These are phyloP conservation scores for Podarcis siculus DNA, from an alignment of 2,797 vertebrate species.

Conservation along the genomic window DNA sequence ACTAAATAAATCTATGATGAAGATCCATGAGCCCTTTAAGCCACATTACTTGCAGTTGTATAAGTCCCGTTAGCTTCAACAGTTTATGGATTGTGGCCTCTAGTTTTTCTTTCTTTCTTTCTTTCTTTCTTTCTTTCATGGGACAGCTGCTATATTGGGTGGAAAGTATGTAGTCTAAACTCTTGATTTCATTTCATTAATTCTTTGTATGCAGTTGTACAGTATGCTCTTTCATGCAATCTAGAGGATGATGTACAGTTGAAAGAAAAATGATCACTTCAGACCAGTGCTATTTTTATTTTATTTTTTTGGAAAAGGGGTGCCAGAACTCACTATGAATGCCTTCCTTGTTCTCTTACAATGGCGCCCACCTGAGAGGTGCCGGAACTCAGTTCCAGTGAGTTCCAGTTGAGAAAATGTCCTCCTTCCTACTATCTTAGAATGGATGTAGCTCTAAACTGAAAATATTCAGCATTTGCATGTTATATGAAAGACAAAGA, in stretches of 20 bases:
- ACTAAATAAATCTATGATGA: not conserved
- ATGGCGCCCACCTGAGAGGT: too few species aligned
- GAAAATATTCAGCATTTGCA: not conserved
- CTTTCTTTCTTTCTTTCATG: not conserved
- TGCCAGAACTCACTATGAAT: too few species aligned
- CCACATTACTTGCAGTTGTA: not conserved
- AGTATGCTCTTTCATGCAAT: not conserved
- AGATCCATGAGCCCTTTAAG: not conserved
- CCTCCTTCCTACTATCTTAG: too few species aligned
- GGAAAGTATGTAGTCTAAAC: not conserved
- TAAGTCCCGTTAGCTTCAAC: not conserved
- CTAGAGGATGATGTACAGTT: not conserved
- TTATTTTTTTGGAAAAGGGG: too few species aligned
- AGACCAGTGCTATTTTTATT: not conserved
- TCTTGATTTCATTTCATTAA: not conserved
- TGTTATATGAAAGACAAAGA: not conserved
- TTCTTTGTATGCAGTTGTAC: not conserved
- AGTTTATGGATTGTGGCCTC: not conserved
- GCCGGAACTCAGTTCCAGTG: too few species aligned
- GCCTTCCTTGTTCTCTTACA: too few species aligned
- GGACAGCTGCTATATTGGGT: not conserved
- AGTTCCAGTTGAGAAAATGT: too few species aligned
- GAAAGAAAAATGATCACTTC: not conserved
- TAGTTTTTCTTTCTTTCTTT: not conserved
- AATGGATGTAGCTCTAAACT: not conserved